Percentiles rank a stretch among this genome's conserved stretches.
phyloP scores from a whole-genome alignment of 1,140 invertebrate species.

The Mizuhopecten yessoensis region DNA sequence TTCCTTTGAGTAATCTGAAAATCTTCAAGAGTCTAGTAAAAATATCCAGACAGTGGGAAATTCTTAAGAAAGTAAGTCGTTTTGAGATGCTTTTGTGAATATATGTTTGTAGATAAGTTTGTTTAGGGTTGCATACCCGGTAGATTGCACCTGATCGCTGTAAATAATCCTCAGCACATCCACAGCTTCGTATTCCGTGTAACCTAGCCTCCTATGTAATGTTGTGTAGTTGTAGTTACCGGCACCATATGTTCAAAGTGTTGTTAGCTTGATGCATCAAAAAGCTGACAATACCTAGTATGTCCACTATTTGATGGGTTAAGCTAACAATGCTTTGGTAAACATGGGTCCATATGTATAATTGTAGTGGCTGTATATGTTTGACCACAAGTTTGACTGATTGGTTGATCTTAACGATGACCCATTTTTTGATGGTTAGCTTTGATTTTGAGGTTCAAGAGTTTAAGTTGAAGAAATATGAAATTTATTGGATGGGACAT shows the following conservation, averaged over 20 bases:
- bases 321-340: background rate
- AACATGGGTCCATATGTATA: background rate
- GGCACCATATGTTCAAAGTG: background rate
- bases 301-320: background rate
- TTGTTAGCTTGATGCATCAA: background rate
- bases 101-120: background rate
- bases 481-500: too few species aligned
- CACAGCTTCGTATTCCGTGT: too few species aligned
- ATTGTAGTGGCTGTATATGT: background rate
- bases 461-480: too few species aligned
- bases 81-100: background rate
- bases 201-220: background rate
- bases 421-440: background rate
- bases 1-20: too few species aligned
- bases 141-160: background rate
- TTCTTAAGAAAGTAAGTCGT: too few species aligned
- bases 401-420: background rate
- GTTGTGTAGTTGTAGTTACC: background rate
- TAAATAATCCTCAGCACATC: background rate
- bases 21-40: too few species aligned
- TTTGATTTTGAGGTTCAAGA: background rate
- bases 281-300: background rate
- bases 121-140: background rate
- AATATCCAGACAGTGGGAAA: too few species aligned
- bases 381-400: background rate